These are phyloP conservation scores for Diphyllodes magnificus DNA, from an alignment of 2,113 vertebrate species.

Conservation along the genomic window DNA sequence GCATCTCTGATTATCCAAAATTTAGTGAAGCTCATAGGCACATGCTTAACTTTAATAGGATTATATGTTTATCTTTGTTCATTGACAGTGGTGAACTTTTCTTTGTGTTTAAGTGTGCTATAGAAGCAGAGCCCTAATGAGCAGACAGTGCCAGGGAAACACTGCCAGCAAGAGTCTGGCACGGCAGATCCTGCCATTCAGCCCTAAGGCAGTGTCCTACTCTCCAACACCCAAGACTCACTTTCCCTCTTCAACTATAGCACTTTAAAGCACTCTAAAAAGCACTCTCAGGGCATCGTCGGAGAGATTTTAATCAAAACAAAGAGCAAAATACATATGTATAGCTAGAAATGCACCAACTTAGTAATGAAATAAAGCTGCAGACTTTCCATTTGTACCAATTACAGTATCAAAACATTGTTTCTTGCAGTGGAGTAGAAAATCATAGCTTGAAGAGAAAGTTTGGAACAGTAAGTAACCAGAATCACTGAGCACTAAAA, in stretches of 20 bases:
- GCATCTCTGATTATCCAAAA: neutral
- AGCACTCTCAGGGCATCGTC: neutral
- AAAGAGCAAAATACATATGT: neutral
- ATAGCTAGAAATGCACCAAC: neutral
- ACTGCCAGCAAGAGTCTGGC: slow-evolving; percentile 36
- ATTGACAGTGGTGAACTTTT: neutral
- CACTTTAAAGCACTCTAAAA: neutral
- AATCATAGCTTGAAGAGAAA: neutral
- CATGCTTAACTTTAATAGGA: neutral
- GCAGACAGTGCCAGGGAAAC: slow-evolving; percentile 35
- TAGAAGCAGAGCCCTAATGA: slow-evolving; percentile 48
- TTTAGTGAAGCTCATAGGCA: neutral
- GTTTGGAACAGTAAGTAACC: neutral
- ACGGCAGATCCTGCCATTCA: neutral
- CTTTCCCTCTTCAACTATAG: neutral
- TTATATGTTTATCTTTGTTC: neutral
- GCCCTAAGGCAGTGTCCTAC: neutral
- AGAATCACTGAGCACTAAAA: neutral
- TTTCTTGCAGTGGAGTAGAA: neutral
- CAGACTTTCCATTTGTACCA: neutral
- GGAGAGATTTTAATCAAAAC: neutral
- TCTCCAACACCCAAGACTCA: neutral
- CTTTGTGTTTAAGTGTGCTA: neutral
- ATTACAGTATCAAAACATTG: neutral
- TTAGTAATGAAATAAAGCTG: neutral